phyloP scores from a whole-genome alignment of 2,113 vertebrate genomes.

The Eolophus roseicapilla region DNA sequence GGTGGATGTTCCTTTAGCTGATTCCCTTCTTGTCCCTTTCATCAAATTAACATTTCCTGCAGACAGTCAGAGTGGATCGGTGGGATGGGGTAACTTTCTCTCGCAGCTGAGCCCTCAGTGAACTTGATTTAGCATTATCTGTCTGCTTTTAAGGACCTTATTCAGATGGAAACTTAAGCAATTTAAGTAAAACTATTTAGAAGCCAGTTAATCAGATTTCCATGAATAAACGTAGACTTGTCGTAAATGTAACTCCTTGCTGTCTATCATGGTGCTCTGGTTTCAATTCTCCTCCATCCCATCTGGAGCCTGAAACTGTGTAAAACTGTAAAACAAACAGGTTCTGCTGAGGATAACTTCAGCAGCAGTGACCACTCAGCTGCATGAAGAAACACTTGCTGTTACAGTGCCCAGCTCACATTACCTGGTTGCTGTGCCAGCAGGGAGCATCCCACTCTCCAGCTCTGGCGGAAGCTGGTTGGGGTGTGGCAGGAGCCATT shows the following conservation, averaged over 20 bases:
- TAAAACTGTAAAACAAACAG: neutral
- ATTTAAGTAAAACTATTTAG: neutral
- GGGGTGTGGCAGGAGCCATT: neutral
- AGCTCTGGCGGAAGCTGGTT: neutral
- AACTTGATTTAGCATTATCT: neutral
- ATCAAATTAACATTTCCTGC: neutral
- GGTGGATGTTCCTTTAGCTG: neutral
- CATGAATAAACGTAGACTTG: neutral
- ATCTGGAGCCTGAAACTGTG: neutral
- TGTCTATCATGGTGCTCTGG: accelerated
- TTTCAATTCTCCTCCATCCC: neutral
- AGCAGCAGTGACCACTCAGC: neutral
- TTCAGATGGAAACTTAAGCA: neutral
- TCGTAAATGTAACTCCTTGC: neutral
- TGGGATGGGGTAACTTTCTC: neutral
- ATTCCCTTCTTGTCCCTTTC: neutral
- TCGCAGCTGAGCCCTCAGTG: neutral
- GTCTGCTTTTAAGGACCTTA: neutral
- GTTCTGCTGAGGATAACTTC: neutral
- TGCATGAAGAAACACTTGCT: neutral
- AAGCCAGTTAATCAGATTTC: neutral
- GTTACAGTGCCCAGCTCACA: neutral
- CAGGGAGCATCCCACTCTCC: accelerated
- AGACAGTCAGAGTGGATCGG: neutral
- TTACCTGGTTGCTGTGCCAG: neutral